Percentiles rank a stretch among this genome's conserved stretches.
Conservation (phyloP, 2,113 vertebrate genomes). For the Phainopepla nitens region DNA sequence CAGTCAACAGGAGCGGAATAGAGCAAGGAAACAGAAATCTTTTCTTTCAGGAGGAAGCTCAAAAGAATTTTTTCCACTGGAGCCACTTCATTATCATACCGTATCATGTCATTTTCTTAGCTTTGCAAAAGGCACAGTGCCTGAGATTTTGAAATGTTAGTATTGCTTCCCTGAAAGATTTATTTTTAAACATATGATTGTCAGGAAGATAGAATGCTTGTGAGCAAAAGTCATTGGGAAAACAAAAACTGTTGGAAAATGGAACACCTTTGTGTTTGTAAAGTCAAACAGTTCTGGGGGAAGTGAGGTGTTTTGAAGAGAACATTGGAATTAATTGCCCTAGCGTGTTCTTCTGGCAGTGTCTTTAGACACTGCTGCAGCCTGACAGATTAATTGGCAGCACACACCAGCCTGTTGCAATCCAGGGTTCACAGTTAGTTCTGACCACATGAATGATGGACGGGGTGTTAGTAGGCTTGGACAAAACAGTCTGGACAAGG, state of each 20-base stretch:
- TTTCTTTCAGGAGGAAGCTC: slow-evolving; percentile 26
- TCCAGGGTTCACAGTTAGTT: slow-evolving; percentile 53
- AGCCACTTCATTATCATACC: slow-evolving; percentile 40
- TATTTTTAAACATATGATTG: slow-evolving; percentile 41
- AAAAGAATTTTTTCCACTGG: slow-evolving; percentile 4
- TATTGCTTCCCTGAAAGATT: slow-evolving; percentile 9
- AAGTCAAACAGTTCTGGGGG: slow-evolving; percentile 3
- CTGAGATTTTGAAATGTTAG: slow-evolving; percentile 43
- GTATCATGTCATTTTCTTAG: slow-evolving; percentile 17
- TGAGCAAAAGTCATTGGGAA: slow-evolving; percentile 9
- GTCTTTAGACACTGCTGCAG: slow-evolving; percentile 20
- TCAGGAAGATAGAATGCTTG: slow-evolving; percentile 28
- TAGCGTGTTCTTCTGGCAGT: slow-evolving; percentile 42
- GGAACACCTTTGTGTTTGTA: slow-evolving; percentile 36
- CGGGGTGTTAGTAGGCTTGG: not conserved
- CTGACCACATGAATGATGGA: slow-evolving; percentile 31
- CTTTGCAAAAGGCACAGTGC: slow-evolving; percentile 11
- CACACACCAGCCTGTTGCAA: slow-evolving; percentile 40
- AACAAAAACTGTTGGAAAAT: slow-evolving; percentile 47
- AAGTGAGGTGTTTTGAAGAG: slow-evolving; percentile 26
- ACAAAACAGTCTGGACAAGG: slow-evolving; percentile 33
- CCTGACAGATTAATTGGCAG: slow-evolving; percentile 54
- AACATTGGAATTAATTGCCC: slow-evolving; percentile 35
- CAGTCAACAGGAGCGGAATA: not conserved
- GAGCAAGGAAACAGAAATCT: not conserved